Evolutionary conservation across 2,888 invertebrate species (phyloP).

Genomic region (Xestia ashworthii): DNA sequence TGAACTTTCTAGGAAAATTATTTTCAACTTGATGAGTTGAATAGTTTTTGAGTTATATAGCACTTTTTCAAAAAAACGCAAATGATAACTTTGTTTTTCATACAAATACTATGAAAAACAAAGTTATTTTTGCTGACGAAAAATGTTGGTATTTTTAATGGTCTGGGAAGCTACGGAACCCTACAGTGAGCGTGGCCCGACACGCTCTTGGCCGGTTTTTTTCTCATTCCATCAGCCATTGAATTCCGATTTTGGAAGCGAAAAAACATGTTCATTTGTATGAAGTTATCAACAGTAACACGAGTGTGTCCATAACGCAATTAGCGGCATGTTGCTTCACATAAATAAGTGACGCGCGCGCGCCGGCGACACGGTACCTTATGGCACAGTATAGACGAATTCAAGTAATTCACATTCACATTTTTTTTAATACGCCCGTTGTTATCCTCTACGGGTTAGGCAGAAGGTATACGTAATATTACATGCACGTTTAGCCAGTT

Average conservation of each 20-base stretch:
- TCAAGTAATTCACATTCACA: neutral
- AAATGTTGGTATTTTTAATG: no score
- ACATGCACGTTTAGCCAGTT: neutral
- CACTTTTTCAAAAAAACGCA: no score
- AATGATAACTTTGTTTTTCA: no score
- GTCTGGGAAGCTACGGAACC: no score
- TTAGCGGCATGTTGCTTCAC: constrained; percentile 51
- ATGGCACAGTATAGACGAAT: neutral
- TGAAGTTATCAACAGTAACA: constrained; percentile 49
- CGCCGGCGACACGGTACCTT: constrained; percentile 20
- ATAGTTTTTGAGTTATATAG: no score
- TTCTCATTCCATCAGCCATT: constrained; percentile 34
- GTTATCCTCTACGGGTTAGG: neutral
- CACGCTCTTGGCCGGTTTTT: no score
- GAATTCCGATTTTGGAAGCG: constrained; percentile 35
- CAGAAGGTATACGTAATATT: no score
- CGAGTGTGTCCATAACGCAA: constrained; percentile 54
- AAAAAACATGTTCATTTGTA: constrained; percentile 56
- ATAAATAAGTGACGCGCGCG: constrained; percentile 52
- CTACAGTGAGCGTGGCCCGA: no score
- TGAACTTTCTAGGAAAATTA: no score
- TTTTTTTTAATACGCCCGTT: neutral
- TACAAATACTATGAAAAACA: no score
- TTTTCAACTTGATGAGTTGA: no score
- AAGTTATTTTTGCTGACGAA: no score